Evolutionary conservation across 2,888 invertebrate genomes (phyloP), one percentile per base, ranked within the genome.

Genomic region (Onthophagus sagittarius): DNA sequence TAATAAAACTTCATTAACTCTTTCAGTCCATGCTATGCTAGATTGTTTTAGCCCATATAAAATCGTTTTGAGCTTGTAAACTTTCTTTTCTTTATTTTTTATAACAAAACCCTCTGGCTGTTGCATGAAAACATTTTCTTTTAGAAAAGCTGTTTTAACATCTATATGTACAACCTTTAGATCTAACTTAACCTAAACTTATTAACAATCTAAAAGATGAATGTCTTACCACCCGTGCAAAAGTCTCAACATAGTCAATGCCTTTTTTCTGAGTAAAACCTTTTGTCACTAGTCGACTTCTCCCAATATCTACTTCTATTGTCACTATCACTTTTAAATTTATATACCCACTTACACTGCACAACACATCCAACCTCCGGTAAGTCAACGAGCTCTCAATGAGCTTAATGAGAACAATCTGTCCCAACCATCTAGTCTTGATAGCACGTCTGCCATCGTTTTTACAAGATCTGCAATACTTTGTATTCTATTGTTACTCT

Each of bases 301-400:
- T 71, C 73, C 31, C 73, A 63, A 31, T 80, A 79, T 6, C 75
- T 69, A 23, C 78, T 73, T 67, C 77, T 72, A 67, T 72, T 73
- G 14, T 79, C 78, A 72, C 72, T 71, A 72, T 80, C 76, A 33
- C 5, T n/a, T 73, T 82, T 82, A 15, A 15, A 76, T 72, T 80
- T 79, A 69, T 77, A 80, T 9, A 81, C 80, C 81, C 80, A 82
- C 69, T 81, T 82, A 69, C 79, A 79, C 63, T 79, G 15, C 69
- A 81, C 80, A 39, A 81, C 75, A 9, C 74, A 77, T 39, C 33
- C 75, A 71, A 65, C 69, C 1, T 23, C 2, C 1, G 23, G 3
- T 3, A 1, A 1, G 3, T 64, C 14, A 15, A 23, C 79, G n/a
- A n/a, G n/a, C n/a, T n/a, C n/a, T n/a, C n/a, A n/a, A n/a, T n/a